Evolutionary conservation across 2,797 vertebrate species (phyloP).

Genomic region (Hafferia zeledoni): DNA sequence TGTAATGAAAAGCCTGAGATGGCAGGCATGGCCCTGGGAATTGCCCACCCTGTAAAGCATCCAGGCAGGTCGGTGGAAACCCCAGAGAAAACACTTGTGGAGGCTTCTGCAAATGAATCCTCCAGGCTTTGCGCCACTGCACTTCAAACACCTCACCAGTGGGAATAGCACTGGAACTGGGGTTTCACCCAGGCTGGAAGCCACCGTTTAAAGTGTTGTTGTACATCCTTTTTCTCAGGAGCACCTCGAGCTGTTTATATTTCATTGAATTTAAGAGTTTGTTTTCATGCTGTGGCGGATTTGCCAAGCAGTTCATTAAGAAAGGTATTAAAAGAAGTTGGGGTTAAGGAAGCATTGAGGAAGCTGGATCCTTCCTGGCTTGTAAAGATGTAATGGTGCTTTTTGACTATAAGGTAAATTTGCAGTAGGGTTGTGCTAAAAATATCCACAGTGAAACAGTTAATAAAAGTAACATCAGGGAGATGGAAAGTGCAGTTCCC

Average conservation of each 20-base stretch:
- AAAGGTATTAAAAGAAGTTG: background rate
- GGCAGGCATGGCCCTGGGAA: conserved; percentile 37
- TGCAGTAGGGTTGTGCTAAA: background rate
- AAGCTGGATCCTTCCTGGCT: background rate
- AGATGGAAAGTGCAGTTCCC: background rate
- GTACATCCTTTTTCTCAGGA: background rate
- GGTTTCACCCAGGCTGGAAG: background rate
- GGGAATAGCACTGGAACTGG: background rate
- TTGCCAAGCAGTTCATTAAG: background rate
- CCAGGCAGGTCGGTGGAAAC: background rate
- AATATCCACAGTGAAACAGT: background rate
- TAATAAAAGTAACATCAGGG: background rate
- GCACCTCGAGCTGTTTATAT: background rate
- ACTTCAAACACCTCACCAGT: background rate
- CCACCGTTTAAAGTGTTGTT: background rate
- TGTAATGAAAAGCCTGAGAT: conserved; percentile 3
- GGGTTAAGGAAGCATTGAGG: background rate
- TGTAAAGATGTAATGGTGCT: background rate
- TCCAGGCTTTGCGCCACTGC: background rate
- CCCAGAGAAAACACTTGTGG: conserved; percentile 1
- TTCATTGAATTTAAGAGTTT: background rate
- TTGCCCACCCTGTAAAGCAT: background rate
- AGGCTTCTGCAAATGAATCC: conserved; percentile 44
- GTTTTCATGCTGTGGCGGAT: background rate
- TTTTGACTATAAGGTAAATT: background rate